These are phyloP conservation scores for Cremastinae sp. DNA, from an alignment of 2,888 invertebrate species.

Conservation along the genomic window DNA sequence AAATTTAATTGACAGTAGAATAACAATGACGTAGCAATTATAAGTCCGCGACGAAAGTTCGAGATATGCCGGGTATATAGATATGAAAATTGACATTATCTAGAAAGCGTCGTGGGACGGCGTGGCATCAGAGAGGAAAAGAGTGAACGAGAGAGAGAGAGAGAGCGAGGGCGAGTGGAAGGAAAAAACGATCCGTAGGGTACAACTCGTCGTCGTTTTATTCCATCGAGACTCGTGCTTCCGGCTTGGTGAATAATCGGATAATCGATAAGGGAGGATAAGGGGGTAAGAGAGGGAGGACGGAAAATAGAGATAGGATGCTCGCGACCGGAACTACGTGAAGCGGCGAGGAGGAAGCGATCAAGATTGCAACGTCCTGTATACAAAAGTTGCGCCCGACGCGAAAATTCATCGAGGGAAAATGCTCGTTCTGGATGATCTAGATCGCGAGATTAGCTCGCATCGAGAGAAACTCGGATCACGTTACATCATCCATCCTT, in stretches of 20 bases:
- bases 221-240: slow-evolving; percentile 19
- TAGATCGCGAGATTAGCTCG: slow-evolving; percentile 2
- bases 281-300: not conserved
- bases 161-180: slow-evolving; percentile 1
- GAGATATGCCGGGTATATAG: not conserved
- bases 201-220: slow-evolving; percentile 32
- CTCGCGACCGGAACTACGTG: slow-evolving; percentile 16
- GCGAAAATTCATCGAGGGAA: slow-evolving; percentile 6
- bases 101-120: not conserved
- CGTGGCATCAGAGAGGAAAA: not conserved
- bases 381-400: not conserved
- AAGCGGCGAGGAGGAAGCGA: slow-evolving; percentile 9
- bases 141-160: not conserved
- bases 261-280: slow-evolving; percentile 47
- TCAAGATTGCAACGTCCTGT: slow-evolving; percentile 6
- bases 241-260: slow-evolving; percentile 42
- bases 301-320: slow-evolving; percentile 14
- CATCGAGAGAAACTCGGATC: slow-evolving; percentile 8
- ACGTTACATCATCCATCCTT: slow-evolving; percentile 4
- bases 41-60: slow-evolving; percentile 38
- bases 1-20: slow-evolving; percentile 72
- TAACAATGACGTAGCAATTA: slow-evolving; percentile 68
- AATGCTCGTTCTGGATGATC: slow-evolving; percentile 21
- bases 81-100: not conserved
- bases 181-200: slow-evolving; percentile 12